Conservation (phyloP, 2,888 invertebrate genomes). For the Sinohyriopsis cumingii region DNA sequence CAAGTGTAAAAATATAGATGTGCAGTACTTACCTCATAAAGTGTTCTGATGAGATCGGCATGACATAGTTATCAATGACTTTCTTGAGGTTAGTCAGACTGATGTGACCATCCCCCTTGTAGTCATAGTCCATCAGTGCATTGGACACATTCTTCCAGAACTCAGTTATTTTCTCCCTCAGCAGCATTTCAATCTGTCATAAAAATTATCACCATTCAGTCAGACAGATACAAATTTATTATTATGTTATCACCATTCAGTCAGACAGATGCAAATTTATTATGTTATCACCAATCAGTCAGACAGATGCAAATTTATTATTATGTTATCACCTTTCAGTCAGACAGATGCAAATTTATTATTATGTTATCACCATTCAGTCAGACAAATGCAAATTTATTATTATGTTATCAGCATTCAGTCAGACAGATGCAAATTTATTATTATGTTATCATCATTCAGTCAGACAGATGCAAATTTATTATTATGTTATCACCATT, state of each 20-base stretch:
- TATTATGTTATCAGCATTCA: not conserved
- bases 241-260: not conserved
- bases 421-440: not conserved
- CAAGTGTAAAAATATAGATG: too few relatives aligned
- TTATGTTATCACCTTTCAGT: too few relatives aligned
- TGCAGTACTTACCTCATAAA: slow-evolving; percentile 56
- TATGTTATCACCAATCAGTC: not conserved
- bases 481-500: too few relatives aligned
- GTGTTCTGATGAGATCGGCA: slow-evolving; percentile 66
- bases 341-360: not conserved
- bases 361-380: not conserved
- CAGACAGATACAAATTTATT: not conserved
- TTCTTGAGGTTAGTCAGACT: slow-evolving; percentile 57
- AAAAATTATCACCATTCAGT: slow-evolving; percentile 3
- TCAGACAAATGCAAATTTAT: not conserved
- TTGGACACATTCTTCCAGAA: slow-evolving; percentile 65
- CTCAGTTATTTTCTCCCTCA: slow-evolving; percentile 65
- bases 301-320: too few relatives aligned
- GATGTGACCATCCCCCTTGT: slow-evolving; percentile 50
- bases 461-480: too few relatives aligned
- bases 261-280: not conserved
- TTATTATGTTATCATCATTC: not conserved
- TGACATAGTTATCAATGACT: slow-evolving; percentile 59
- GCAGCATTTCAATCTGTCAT: slow-evolving; percentile 63
- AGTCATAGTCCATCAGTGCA: slow-evolving; percentile 56